These are phyloP conservation scores for Brachionus calyciflorus DNA, from an alignment of 1,140 invertebrate species.

Conservation along the genomic window DNA sequence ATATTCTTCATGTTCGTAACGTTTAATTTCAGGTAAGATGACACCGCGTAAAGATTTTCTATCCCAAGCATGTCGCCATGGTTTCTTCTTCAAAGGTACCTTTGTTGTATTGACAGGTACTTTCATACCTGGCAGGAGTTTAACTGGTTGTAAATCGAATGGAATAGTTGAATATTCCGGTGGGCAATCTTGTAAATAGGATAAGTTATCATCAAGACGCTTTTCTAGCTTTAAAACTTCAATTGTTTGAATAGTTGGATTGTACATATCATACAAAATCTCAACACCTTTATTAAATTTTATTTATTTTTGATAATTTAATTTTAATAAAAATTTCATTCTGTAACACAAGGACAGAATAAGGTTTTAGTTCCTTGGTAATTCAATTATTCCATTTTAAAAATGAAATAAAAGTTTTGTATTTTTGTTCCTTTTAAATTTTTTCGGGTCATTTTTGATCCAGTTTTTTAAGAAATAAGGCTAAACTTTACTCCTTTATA, in stretches of 20 bases:
- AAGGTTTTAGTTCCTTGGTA: too few species aligned
- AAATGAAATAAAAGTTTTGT: too few species aligned
- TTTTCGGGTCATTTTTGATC: too few species aligned
- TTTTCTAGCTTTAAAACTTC: slow-evolving; percentile 87
- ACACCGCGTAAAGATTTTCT: slow-evolving; percentile 72
- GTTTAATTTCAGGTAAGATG: slow-evolving; percentile 11
- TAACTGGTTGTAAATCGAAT: slow-evolving; percentile 82
- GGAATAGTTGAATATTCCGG: slow-evolving; percentile 89
- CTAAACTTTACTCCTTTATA: too few species aligned
- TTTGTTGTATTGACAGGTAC: slow-evolving; percentile 82
- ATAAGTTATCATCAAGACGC: slow-evolving; percentile 81
- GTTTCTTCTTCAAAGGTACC: slow-evolving; percentile 76
- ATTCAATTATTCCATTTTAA: too few species aligned
- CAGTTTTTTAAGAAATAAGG: too few species aligned
- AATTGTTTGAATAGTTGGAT: slow-evolving; percentile 83
- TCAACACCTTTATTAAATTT: slow-evolving; percentile 77
- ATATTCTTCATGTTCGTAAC: slow-evolving; percentile 12
- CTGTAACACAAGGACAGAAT: too few species aligned
- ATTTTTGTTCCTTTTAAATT: too few species aligned
- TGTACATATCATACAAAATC: slow-evolving; percentile 85
- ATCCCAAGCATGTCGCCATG: slow-evolving; percentile 83
- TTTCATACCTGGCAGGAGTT: slow-evolving; percentile 70
- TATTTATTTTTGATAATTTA: too few species aligned
- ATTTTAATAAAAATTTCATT: slow-evolving; percentile 52
- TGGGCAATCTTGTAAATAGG: slow-evolving; percentile 87